A percentile compares a stretch with the other conserved stretches of the same genome.
phyloP scores from a whole-genome alignment of 2,797 vertebrate species.

The Gambelia wislizenii region DNA sequence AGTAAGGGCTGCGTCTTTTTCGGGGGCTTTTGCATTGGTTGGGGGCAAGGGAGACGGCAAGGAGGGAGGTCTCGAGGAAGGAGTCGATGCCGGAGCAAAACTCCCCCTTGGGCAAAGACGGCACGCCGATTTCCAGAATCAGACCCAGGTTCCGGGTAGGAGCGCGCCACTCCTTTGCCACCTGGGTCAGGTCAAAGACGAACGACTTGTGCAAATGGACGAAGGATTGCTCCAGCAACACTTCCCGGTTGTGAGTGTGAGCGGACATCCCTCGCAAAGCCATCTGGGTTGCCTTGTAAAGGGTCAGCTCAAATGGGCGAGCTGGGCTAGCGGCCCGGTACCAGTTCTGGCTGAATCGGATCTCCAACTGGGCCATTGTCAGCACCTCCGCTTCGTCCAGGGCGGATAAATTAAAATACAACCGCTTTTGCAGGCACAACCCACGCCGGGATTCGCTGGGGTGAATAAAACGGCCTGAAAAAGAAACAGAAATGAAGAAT shows the following conservation, averaged over 20 bases:
- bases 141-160: conserved; percentile 78
- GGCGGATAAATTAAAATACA: conserved; percentile 90
- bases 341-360: conserved; percentile 79
- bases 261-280: conserved; percentile 71
- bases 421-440: conserved; percentile 83
- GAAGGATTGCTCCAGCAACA: conserved; percentile 83
- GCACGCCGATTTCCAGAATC: conserved; percentile 78
- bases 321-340: conserved; percentile 50
- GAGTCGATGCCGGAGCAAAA: conserved; percentile 51
- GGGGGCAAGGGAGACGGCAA: conserved; percentile 87
- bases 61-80: conserved; percentile 79
- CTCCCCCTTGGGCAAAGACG: rapidly evolving
- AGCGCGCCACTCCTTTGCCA: conserved; percentile 75
- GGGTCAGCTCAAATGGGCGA: conserved; percentile 78
- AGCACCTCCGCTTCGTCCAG: conserved; percentile 86
- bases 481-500: background rate
- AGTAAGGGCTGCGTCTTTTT: conserved; percentile 59
- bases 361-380: conserved; percentile 88
- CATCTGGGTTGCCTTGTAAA: conserved; percentile 75
- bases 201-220: conserved; percentile 74
- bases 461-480: conserved; percentile 79
- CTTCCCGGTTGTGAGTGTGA: conserved; percentile 65
- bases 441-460: conserved; percentile 58
- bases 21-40: conserved; percentile 82
- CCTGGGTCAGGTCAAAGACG: conserved; percentile 82